Conservation (phyloP, 1,140 invertebrate species). For the Drosophila rhopaloa region DNA sequence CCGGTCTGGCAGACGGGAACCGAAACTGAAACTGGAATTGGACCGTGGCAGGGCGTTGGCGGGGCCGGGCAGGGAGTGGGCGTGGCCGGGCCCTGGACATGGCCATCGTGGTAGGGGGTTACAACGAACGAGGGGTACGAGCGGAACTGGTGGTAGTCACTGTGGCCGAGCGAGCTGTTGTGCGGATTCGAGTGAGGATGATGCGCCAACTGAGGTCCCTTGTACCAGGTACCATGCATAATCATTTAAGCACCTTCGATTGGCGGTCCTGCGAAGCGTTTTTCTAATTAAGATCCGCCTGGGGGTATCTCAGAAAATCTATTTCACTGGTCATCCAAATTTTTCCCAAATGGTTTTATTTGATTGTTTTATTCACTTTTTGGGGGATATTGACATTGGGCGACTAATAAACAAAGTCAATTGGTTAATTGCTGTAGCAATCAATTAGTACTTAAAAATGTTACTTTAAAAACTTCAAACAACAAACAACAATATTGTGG, state of each 20-base stretch:
- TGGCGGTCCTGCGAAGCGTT: constrained; percentile 26
- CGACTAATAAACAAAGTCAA: neutral
- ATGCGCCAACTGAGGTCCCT: constrained; percentile 84
- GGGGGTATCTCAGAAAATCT: neutral
- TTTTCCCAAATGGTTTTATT: neutral
- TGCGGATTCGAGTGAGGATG: constrained; percentile 70
- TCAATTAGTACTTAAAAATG: neutral
- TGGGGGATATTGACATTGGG: neutral
- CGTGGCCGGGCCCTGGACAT: constrained; percentile 53
- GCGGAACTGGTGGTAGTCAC: constrained; percentile 78
- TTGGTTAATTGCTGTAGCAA: constrained; percentile 10
- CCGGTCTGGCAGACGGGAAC: constrained; percentile 41
- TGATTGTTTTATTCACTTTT: constrained; percentile 7
- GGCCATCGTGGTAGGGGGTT: constrained; percentile 77
- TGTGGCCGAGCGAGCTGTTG: constrained; percentile 41
- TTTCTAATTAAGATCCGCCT: constrained; percentile 11
- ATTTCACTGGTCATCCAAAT: neutral
- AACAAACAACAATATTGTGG: neutral
- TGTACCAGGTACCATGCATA: constrained; percentile 84
- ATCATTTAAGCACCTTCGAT: constrained; percentile 76
- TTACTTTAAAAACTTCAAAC: neutral
- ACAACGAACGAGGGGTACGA: constrained; percentile 83
- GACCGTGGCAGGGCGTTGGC: constrained; percentile 50
- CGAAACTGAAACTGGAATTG: constrained; percentile 39
- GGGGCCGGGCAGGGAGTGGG: constrained; percentile 65